phyloP scores from a whole-genome alignment of 2,113 vertebrate genomes.

The Plotosus lineatus region DNA sequence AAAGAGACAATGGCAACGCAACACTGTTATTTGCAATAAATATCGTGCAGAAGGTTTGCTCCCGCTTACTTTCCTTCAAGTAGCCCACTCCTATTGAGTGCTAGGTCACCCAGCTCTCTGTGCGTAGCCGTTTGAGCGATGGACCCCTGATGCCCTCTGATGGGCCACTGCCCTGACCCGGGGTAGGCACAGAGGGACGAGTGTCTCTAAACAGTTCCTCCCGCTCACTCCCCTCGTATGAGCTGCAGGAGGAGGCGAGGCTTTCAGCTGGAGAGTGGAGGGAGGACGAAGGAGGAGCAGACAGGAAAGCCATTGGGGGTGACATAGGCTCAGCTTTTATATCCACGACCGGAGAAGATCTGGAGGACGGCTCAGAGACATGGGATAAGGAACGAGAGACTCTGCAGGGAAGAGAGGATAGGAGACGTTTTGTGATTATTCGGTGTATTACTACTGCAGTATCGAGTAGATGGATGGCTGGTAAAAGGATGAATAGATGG shows the following conservation, averaged over 20 bases:
- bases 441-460: neutral
- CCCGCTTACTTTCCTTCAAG: neutral
- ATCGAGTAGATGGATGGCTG: neutral
- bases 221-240: slow-evolving; percentile 87
- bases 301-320: slow-evolving; percentile 77
- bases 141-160: slow-evolving; percentile 81
- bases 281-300: slow-evolving; percentile 56
- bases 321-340: slow-evolving; percentile 95
- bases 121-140: slow-evolving; percentile 88
- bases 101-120: slow-evolving; percentile 95
- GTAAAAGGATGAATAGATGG: neutral
- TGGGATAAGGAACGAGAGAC: slow-evolving; percentile 82
- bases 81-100: neutral
- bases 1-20: slow-evolving; percentile 39
- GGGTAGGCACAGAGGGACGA: slow-evolving; percentile 73
- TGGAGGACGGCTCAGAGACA: slow-evolving; percentile 82
- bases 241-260: slow-evolving; percentile 91
- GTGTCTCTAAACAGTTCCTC: slow-evolving; percentile 83
- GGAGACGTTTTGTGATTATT: neutral
- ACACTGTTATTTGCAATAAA: slow-evolving; percentile 35
- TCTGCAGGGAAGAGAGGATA: slow-evolving; percentile 60
- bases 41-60: slow-evolving; percentile 19
- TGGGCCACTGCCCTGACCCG: slow-evolving; percentile 72
- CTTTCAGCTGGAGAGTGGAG: slow-evolving; percentile 86
- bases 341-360: slow-evolving; percentile 86